Base-by-base conservation (phyloP, 1,140 invertebrate genomes). In the Eurosta solidaginis region DNA sequence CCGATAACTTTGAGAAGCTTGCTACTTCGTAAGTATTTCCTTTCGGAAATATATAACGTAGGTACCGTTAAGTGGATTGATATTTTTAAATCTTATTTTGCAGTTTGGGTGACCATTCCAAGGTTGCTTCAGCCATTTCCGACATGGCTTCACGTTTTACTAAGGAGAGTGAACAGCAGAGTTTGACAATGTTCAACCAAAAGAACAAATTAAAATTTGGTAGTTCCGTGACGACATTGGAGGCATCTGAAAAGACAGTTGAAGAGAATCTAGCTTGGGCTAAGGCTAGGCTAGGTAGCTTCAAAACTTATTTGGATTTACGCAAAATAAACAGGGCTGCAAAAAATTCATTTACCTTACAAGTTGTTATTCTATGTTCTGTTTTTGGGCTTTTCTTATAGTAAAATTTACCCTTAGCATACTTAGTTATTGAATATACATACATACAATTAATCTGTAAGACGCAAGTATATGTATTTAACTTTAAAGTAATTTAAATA, bases 91-190 rank as follows among this genome's bases (percentile, higher is more conserved):
- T 79, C 74, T 22, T 76, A 40, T 81, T 79, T 33, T 45, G 22
- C 40, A 85, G 83, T 74, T 87, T 83, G 86, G 87, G 80, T 52
- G 88, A 88, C 17, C 81, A 88, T 36, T 85, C 87, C 3, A 83
- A 88, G 40, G 85, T 89, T 20, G 80, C 85, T 7, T 88, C 88
- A 4, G 88, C 88, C 3, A 80, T 91, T 7, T 89, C 84, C 50
- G 87, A 88, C 63, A 87, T 91, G 59, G 89, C 88, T 17, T 76
- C 80, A 1, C 88, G 89, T 20, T 88, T 91, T 40, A 82, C 89
- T 9, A 88, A 85, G 40, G 80, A 89, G 68, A 78, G 79, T 42
- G 88, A 91, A 80, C 83, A 88, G 6, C 79, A 81, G 0, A 81
- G 83, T 0, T 79, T 88, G 44, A 3, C 81, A 40, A 76, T 25